Percentiles rank a stretch among this genome's conserved stretches.
Conservation (phyloP, 64 coral and sea anemone genomes). For the Montipora capricornis region DNA sequence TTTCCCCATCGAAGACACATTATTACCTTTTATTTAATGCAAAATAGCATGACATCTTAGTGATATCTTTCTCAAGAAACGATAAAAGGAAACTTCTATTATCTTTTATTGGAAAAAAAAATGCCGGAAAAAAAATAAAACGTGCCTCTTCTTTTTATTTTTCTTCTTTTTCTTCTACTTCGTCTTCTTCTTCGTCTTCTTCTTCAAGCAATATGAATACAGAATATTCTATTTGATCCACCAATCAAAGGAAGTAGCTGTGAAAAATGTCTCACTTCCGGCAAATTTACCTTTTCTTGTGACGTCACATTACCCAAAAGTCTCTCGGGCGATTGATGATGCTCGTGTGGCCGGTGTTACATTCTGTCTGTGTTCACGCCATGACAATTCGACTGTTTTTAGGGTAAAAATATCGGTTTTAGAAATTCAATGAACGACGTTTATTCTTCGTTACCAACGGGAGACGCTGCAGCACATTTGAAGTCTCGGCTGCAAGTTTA, state of each 20-base stretch:
- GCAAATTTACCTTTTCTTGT: constrained; percentile 23
- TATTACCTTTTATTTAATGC: neutral
- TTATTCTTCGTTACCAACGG: constrained; percentile 25
- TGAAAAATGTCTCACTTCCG: constrained; percentile 40
- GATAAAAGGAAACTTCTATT: neutral
- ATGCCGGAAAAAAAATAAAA: too few relatives aligned
- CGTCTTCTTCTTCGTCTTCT: neutral
- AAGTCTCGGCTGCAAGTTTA: constrained; percentile 26
- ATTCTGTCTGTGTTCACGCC: constrained; percentile 60
- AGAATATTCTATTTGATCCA: neutral
- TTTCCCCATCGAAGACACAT: neutral
- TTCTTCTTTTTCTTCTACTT: neutral
- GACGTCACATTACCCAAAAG: constrained; percentile 50
- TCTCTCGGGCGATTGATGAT: constrained; percentile 47
- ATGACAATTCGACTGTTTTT: constrained; percentile 64
- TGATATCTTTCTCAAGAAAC: neutral
- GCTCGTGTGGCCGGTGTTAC: constrained; percentile 63
- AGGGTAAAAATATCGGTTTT: constrained; percentile 40
- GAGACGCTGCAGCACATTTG: constrained; percentile 35
- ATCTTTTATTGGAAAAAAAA: too few relatives aligned
- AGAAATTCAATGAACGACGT: constrained; percentile 14
- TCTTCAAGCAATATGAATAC: neutral
- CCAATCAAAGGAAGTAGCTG: constrained; percentile 8
- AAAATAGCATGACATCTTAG: neutral
- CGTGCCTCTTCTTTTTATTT: too few relatives aligned